Evolutionary conservation across 2,888 invertebrate genomes (phyloP), one percentile per base, ranked within the genome.

Genomic region (Agrotis ipsilon): DNA sequence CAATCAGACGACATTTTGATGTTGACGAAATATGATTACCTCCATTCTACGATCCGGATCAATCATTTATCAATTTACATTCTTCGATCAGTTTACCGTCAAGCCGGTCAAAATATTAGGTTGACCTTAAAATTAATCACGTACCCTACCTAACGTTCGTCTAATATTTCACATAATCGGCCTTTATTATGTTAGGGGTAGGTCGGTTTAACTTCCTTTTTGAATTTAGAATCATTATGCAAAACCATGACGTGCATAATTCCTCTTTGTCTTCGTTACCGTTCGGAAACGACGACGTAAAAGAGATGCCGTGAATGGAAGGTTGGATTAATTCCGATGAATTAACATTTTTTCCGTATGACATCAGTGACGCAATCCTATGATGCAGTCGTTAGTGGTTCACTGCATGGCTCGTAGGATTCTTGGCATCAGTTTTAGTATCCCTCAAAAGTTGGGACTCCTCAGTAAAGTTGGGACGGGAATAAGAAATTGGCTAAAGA

Each of bases 271-370:
- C 11, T 27, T 21, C 43, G n/a, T 48, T 14, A 32, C 14, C 21
- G 32, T 76, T 75, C 27, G 57, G 18, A 48, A 49, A 27, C 49
- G 19, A 57, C n/a, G 39, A 21, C 39, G 55, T 61, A 39, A 78
- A 78, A 78, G 39, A 62, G 73, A 43, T 43, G 14, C 51, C 11
- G 51, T 32, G 52, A 70, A 55, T 60, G 52, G 48, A 52, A 62
- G 51, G 51, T 46, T 51, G 46, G 32, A 45, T 63, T 49, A 46
- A 51, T 60, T 65, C 45, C 19, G 59, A 54, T 60, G 65, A 60
- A 74, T 79, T 64, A 64, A 19, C 49, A 65, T 79, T 46, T 74
- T 78, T 65, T 27, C 49, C 48, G 39, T 51, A 43, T 39, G 19
- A n/a, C n/a, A 27, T 60, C 5, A 49, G 18, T 54, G 48, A 27